phyloP scores from a whole-genome alignment of 1,140 invertebrate species.

The Bombyx mandarina region DNA sequence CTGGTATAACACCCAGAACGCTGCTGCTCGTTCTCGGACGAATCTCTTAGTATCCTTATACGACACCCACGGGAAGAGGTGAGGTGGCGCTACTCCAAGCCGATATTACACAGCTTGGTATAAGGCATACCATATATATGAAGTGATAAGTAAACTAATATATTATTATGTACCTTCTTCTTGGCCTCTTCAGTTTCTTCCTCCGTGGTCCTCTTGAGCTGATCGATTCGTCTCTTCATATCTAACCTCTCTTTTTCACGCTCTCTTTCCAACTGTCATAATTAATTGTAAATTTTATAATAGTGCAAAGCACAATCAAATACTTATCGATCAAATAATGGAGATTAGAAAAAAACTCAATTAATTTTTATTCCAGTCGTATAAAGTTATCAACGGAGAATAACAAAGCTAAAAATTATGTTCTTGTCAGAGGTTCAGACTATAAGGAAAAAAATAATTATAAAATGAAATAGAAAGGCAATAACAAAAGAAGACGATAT shows the following conservation, averaged over 20 bases:
- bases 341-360: neutral
- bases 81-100: too few relatives aligned
- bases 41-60: too few relatives aligned
- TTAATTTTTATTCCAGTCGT: neutral
- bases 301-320: neutral
- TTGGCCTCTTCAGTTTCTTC: slow-evolving; percentile 92
- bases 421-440: too few relatives aligned
- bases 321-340: neutral
- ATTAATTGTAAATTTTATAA: neutral
- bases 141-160: neutral
- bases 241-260: slow-evolving; percentile 90
- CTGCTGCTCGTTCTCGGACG: too few relatives aligned
- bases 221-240: slow-evolving; percentile 86
- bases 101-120: neutral
- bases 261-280: slow-evolving; percentile 82
- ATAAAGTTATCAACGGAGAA: neutral
- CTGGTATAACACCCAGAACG: too few relatives aligned
- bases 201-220: slow-evolving; percentile 85
- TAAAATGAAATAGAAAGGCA: neutral
- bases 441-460: too few relatives aligned
- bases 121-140: neutral
- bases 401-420: neutral
- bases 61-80: too few relatives aligned
- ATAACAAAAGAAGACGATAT: slow-evolving; percentile 9
- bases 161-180: slow-evolving; percentile 76